A percentile compares a stretch with the other conserved stretches of the same genome.
phyloP scores from a whole-genome alignment of 1,140 invertebrate genomes.

The Drosophila truncata region DNA sequence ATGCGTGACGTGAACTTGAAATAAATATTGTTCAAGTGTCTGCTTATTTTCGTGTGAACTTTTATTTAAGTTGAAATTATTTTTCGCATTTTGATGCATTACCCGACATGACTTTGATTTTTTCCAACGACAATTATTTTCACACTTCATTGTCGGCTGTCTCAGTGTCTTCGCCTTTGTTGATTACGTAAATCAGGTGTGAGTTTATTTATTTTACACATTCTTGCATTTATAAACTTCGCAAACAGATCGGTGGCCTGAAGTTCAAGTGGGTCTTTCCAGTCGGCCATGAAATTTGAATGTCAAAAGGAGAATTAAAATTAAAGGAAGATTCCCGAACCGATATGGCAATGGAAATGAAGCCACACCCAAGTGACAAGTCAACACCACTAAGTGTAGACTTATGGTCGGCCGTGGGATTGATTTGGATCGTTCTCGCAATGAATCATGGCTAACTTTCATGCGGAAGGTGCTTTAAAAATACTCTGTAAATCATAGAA shows the following conservation, averaged over 20 bases:
- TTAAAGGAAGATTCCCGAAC: constrained; percentile 44
- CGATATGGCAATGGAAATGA: constrained; percentile 35
- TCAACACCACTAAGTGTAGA: constrained; percentile 17
- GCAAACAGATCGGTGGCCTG: constrained; percentile 38
- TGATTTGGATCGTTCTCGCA: constrained; percentile 6
- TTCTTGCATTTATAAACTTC: constrained; percentile 65
- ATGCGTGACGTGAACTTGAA: constrained; percentile 63
- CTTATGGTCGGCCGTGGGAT: constrained; percentile 14
- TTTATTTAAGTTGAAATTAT: constrained; percentile 42
- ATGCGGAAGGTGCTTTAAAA: neutral
- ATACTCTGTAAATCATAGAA: neutral
- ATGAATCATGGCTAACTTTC: neutral
- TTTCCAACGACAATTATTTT: constrained; percentile 72
- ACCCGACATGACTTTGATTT: constrained; percentile 53
- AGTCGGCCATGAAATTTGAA: constrained; percentile 71
- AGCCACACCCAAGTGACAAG: constrained; percentile 31
- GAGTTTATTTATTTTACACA: constrained; percentile 75
- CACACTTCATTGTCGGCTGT: constrained; percentile 63
- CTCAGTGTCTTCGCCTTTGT: constrained; percentile 19
- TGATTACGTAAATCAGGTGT: constrained; percentile 75
- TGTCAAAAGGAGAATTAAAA: constrained; percentile 39
- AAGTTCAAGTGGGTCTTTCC: constrained; percentile 61
- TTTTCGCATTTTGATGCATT: constrained; percentile 65
- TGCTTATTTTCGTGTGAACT: constrained; percentile 14
- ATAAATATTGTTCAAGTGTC: constrained; percentile 26